Percentiles rank a stretch among this genome's conserved stretches.
Evolutionary conservation across 2,113 vertebrate species (phyloP).

Genomic region (Columba livia): DNA sequence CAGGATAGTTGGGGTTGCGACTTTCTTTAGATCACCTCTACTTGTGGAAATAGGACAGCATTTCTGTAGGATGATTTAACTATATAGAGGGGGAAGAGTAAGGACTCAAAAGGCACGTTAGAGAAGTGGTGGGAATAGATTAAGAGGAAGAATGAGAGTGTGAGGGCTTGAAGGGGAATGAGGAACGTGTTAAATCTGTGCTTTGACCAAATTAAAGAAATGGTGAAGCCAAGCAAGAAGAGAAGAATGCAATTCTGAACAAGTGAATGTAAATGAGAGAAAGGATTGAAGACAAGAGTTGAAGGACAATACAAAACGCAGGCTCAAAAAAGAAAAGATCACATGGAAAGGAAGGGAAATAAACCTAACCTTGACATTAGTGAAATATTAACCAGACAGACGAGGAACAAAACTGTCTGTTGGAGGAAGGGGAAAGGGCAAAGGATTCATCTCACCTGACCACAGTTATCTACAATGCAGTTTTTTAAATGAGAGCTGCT

Average conservation of each 20-base stretch:
- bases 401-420: not conserved
- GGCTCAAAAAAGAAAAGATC: not conserved
- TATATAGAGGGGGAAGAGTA: not conserved
- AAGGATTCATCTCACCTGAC: not conserved
- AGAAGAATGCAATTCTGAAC: not conserved
- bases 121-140: not conserved
- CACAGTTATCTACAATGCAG: not conserved
- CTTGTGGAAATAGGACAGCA: not conserved
- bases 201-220: not conserved
- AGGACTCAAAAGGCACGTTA: not conserved
- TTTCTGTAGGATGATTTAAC: not conserved
- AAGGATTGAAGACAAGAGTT: not conserved
- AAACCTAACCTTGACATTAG: not conserved
- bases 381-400: constrained; percentile 33
- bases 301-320: not conserved
- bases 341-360: not conserved
- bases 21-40: not conserved
- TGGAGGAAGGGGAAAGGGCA: not conserved
- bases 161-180: not conserved
- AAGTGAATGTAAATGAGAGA: not conserved
- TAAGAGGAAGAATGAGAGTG: not conserved
- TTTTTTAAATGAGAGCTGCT: not conserved
- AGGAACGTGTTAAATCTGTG: not conserved
- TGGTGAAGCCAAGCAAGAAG: not conserved
- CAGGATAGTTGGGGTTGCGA: not conserved